phyloP scores from a whole-genome alignment of 2,113 vertebrate genomes.

The Agelaius tricolor region DNA sequence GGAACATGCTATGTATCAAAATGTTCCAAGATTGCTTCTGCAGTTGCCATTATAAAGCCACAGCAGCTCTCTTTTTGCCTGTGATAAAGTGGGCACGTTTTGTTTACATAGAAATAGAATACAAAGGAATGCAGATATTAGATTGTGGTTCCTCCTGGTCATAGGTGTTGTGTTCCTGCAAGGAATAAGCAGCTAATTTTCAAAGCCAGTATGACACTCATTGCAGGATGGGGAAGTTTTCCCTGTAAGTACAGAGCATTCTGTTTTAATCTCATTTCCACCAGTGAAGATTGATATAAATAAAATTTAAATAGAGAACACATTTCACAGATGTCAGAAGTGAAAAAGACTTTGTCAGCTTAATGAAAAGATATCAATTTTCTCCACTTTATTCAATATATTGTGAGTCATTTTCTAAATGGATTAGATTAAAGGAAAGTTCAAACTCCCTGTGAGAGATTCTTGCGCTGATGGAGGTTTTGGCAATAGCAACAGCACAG shows the following conservation, averaged over 20 bases:
- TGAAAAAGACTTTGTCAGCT: constrained; percentile 78
- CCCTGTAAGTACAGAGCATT: constrained; percentile 53
- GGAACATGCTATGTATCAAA: not conserved
- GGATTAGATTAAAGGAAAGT: constrained; percentile 81
- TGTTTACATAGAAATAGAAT: constrained; percentile 1
- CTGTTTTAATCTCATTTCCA: constrained; percentile 68
- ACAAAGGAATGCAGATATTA: constrained; percentile 1
- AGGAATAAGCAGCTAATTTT: constrained; percentile 40
- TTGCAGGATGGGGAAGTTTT: constrained; percentile 42
- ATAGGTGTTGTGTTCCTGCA: not conserved
- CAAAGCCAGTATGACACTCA: constrained; percentile 4
- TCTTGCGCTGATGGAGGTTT: constrained; percentile 57
- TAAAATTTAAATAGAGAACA: constrained; percentile 81
- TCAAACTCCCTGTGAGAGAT: constrained; percentile 68
- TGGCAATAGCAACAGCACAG: constrained; percentile 31
- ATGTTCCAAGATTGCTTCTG: not conserved
- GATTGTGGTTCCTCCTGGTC: not conserved
- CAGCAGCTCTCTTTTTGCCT: not conserved
- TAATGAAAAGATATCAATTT: constrained; percentile 84
- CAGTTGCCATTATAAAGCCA: not conserved
- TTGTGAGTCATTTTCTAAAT: constrained; percentile 79
- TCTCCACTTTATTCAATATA: constrained; percentile 78
- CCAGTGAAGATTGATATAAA: constrained; percentile 78
- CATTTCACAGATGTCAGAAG: constrained; percentile 74
- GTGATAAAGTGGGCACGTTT: constrained; percentile 11